Evolutionary conservation across 2,888 invertebrate genomes (phyloP), one percentile per base, ranked within the genome.

Genomic region (Ceraclea dissimilis): DNA sequence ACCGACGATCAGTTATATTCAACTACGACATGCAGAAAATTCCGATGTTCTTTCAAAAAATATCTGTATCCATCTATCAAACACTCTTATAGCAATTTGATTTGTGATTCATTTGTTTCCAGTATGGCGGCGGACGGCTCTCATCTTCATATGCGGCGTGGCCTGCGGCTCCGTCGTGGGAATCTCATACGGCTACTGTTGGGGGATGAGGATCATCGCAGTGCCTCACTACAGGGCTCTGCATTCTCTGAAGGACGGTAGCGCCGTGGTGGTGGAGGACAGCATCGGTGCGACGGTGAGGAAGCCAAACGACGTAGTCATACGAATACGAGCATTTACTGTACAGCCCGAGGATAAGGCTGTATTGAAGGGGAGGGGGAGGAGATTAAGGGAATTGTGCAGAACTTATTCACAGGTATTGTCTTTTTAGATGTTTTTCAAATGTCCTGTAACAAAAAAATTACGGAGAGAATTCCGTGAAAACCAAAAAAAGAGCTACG

Each of bases 101-200:
- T n/a, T n/a, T n/a, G n/a, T n/a, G n/a, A 26, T 26, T 26, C 4
- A 26, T 26, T 4, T 26, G 20, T 17, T 58, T 54, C 34, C 52
- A 77, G 77, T 77, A 61, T 77, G 77, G 77, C 73, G 77, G 0
- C 73, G 72, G 51, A 73, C 73, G 51, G 65, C 75, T 65, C n/a
- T 75, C 19, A 67, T 78, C 34, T 76, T 78, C 65, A 63, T 67
- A 2, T 71, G 70, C 58, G 77, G 77, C 0, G 69, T 65, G 33
- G 65, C 66, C 11, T 54, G 63, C 44, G 76, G 76, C 8, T 71
- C 72, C 0, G 66, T 70, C 48, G 68, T 69, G 8, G 76, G 76
- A 1, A 57, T 74, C 44, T 64, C 59, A 5, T 33, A 58, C 2
- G 62, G 61, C 31, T 54, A 51, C 48, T 69, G 46, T 50, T 71